Evolutionary conservation across 35 echinoderm and acorn worm species (phyloP).

Genomic region (Ophiothrix spiculata): DNA sequence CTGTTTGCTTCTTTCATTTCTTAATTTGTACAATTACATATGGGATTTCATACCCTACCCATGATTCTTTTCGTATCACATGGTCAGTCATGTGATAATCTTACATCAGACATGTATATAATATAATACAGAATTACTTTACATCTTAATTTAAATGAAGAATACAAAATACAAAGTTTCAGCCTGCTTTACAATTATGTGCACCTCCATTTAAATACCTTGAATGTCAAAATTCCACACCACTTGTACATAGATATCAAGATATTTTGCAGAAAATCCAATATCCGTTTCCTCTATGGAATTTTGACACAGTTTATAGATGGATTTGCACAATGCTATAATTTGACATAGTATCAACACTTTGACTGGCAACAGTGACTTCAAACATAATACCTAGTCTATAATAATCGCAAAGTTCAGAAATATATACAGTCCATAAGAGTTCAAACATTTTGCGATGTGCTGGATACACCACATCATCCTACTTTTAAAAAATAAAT

Average conservation of each 20-base stretch:
- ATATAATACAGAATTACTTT: too few relatives aligned
- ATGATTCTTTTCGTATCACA: neutral
- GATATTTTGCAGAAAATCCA: too few relatives aligned
- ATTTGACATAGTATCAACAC: neutral
- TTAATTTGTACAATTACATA: neutral
- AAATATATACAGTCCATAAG: neutral
- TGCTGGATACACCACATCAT: neutral
- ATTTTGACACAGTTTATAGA: too few relatives aligned
- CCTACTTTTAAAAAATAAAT: neutral
- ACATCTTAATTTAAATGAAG: too few relatives aligned
- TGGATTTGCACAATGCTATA: too few relatives aligned
- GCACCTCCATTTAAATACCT: too few relatives aligned
- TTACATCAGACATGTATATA: too few relatives aligned
- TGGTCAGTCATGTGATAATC: neutral
- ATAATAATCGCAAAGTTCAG: neutral
- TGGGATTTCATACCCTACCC: neutral
- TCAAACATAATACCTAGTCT: neutral
- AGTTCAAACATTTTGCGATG: neutral
- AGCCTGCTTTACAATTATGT: too few relatives aligned
- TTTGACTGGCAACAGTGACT: neutral
- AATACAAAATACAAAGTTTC: too few relatives aligned
- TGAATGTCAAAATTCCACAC: too few relatives aligned
- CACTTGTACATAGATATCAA: too few relatives aligned
- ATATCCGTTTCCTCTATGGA: too few relatives aligned
- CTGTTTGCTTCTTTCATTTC: neutral